Evolutionary conservation across 1,140 invertebrate genomes (phyloP).

Genomic region (Sitophilus oryzae): DNA sequence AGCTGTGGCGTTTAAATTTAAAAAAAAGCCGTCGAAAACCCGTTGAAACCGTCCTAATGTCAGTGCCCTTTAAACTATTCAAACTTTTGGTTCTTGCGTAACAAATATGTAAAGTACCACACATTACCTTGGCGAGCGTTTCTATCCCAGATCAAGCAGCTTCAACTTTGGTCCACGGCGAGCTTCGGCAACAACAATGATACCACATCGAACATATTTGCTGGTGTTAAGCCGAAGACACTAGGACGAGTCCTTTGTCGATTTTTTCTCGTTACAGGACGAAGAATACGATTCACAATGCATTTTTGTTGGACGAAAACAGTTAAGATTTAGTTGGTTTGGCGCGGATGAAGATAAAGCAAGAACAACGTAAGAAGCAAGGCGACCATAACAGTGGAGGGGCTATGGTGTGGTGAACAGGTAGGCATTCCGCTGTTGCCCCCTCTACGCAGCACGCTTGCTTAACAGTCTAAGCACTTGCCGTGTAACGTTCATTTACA

Average conservation of each 20-base stretch:
- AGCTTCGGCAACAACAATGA: neutral
- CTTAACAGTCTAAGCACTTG: slow-evolving; percentile 17
- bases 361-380: slow-evolving; percentile 20
- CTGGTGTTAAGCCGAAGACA: neutral
- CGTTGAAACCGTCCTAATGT: neutral
- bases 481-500: slow-evolving; percentile 14
- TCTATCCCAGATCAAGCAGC: neutral
- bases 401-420: slow-evolving; percentile 16
- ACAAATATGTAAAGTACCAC: slow-evolving; percentile 2
- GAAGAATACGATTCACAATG: slow-evolving; percentile 3
- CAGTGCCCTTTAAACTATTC: slow-evolving; percentile 7
- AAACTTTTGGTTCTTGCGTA: slow-evolving; percentile 2
- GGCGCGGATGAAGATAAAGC: slow-evolving; percentile 18
- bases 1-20: slow-evolving; percentile 9
- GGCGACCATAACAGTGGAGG: slow-evolving; percentile 15
- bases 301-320: slow-evolving; percentile 8
- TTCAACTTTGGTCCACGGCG: neutral
- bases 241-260: neutral
- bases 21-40: slow-evolving; percentile 6
- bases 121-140: neutral
- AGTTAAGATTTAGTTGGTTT: slow-evolving; percentile 16
- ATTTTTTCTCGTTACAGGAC: too few relatives aligned
- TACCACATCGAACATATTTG: neutral
- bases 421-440: slow-evolving; percentile 19
- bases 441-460: slow-evolving; percentile 11